Base-by-base conservation (phyloP, 2,888 invertebrate genomes). In the Stenodema calcarata region DNA sequence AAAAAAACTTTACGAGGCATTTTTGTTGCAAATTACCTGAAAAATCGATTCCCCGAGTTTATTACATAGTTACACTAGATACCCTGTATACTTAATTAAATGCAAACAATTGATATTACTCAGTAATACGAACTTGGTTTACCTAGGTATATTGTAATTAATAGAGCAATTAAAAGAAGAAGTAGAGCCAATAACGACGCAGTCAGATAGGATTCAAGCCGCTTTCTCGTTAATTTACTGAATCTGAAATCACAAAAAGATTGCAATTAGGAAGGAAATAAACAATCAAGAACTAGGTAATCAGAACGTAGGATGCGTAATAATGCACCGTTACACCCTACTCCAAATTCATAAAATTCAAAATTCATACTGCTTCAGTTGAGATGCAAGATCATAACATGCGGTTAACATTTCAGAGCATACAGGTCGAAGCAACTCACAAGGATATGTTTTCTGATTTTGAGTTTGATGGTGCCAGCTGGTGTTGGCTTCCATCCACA, bases 401-500 rank as follows among this genome's bases (percentile, higher is more conserved):
- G n/a, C n/a, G n/a, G n/a, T n/a, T n/a, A n/a, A n/a, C n/a, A n/a
- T n/a, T n/a, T n/a, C n/a, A n/a, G n/a, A n/a, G n/a, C n/a, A n/a
- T n/a, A n/a, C n/a, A n/a, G n/a, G n/a, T n/a, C n/a, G n/a, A n/a
- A n/a, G 14, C 7, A 80, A 80, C 80, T 80, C 30, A 80, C 80
- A 80, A 30, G 23, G 80, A 54, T 27, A 80, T 50, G 18, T 54
- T 80, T 30, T 80, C 80, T 50, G 50, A 27, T 50, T 80, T 80
- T 28, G 80, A 30, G 14, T 30, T 80, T 30, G 62, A n/a, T 7
- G 62, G 42, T 27, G 86, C 86, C 27, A 86, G 79, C 42, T 70
- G 62, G 23, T 86, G 86, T 44, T 86, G 79, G 44, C 86, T 86
- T 14, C 86, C 86, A 9, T 86, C 80, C 69, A 86, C 80, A 11